Evolutionary conservation across 64 coral and sea anemone species (phyloP).

Genomic region (Trachythela sp.): DNA sequence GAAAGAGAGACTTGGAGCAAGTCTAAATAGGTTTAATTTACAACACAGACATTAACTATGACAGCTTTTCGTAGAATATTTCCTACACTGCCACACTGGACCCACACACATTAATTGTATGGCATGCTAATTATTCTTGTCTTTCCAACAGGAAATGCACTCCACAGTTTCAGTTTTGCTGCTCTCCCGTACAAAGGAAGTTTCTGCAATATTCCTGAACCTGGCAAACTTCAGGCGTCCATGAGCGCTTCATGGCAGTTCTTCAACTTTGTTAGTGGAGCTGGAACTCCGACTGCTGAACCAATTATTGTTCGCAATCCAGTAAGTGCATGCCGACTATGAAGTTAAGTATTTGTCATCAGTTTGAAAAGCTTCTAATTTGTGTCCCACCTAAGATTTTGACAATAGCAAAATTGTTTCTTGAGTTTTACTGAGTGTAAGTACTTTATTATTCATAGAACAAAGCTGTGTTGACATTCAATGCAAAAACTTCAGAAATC

Average conservation of each 20-base stretch:
- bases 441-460: conserved; percentile 55
- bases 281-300: conserved; percentile 59
- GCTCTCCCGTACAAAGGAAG: conserved; percentile 65
- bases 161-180: conserved; percentile 90
- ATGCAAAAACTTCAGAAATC: conserved; percentile 96
- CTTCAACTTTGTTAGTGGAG: conserved; percentile 92
- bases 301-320: conserved; percentile 89
- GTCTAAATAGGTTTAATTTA: no score
- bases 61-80: no score
- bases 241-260: conserved; percentile 90
- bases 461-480: conserved; percentile 93
- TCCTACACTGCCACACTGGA: no score
- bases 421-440: no score
- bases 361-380: neutral
- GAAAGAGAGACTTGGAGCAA: no score
- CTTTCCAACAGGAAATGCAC: conserved; percentile 63
- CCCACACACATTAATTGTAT: no score
- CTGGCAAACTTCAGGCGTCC: conserved; percentile 26
- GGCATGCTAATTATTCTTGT: no score
- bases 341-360: no score
- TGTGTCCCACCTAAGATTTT: neutral
- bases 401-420: no score
- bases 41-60: no score
- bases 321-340: conserved; percentile 36
- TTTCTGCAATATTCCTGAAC: conserved; percentile 31